phyloP scores from a whole-genome alignment of 2,113 vertebrate species.

The Potamarius usumacintae region DNA sequence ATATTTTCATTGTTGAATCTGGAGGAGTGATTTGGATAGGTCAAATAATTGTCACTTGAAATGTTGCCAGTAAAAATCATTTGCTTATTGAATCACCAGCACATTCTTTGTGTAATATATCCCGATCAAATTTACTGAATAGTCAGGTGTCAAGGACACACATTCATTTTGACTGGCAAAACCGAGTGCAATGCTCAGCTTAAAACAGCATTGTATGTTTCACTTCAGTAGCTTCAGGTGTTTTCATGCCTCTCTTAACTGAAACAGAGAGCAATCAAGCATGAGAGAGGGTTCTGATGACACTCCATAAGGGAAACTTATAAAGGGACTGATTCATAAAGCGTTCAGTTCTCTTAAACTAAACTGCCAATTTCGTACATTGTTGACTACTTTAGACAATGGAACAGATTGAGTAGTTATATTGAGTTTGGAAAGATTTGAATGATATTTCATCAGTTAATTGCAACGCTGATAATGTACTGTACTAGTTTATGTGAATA shows the following conservation, averaged over 20 bases:
- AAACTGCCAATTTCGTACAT: background rate
- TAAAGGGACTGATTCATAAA: conserved; percentile 6
- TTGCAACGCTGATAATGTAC: background rate
- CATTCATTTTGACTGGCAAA: background rate
- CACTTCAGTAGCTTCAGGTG: conserved; percentile 7
- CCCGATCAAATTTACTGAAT: background rate
- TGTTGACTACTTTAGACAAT: background rate
- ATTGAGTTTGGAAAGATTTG: background rate
- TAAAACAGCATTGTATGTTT: conserved; percentile 21
- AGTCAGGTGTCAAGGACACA: background rate
- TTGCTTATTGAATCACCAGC: background rate
- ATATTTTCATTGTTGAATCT: too few species aligned
- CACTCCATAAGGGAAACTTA: background rate
- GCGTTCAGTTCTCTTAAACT: too few species aligned
- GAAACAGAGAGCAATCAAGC: background rate
- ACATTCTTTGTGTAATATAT: background rate
- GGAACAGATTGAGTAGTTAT: background rate
- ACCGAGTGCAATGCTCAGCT: background rate
- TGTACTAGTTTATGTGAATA: background rate
- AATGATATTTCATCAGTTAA: too few species aligned
- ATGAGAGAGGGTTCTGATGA: background rate
- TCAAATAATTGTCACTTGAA: background rate
- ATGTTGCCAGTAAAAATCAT: background rate
- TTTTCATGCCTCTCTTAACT: conserved; percentile 10
- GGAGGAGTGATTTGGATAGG: background rate